These are phyloP conservation scores for Aquatica leii DNA, from an alignment of 2,888 invertebrate genomes.

Conservation along the genomic window DNA sequence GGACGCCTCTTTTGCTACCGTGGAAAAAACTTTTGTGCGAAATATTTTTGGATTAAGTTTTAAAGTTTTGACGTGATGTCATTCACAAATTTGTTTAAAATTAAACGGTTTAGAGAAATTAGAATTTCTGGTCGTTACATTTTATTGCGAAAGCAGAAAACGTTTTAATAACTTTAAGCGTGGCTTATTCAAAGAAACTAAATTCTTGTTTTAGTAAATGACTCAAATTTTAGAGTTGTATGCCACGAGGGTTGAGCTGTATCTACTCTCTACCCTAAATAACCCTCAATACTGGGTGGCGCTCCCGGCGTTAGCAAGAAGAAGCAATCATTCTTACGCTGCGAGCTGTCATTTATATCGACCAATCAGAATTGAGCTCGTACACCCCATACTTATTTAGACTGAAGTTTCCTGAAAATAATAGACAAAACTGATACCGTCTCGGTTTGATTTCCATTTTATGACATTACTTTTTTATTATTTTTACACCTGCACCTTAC, in stretches of 20 bases:
- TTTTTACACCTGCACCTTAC: slow-evolving; percentile 26
- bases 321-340: slow-evolving; percentile 53
- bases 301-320: slow-evolving; percentile 41
- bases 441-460: slow-evolving; percentile 39
- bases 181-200: slow-evolving; percentile 6
- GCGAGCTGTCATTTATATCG: slow-evolving; percentile 50
- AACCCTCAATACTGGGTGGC: slow-evolving; percentile 42
- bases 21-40: slow-evolving; percentile 46
- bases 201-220: slow-evolving; percentile 15
- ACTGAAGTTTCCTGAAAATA: slow-evolving; percentile 39
- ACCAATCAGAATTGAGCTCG: slow-evolving; percentile 44
- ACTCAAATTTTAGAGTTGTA: slow-evolving; percentile 15
- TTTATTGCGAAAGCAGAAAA: slow-evolving; percentile 11
- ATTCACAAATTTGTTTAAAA: neutral
- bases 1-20: slow-evolving; percentile 40
- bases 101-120: slow-evolving; percentile 12
- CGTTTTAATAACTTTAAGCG: slow-evolving; percentile 7
- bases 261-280: slow-evolving; percentile 34
- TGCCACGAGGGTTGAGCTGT: slow-evolving; percentile 27
- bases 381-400: slow-evolving; percentile 39
- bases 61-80: slow-evolving; percentile 18
- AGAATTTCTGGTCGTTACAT: slow-evolving; percentile 24
- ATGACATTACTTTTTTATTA: slow-evolving; percentile 35
- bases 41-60: slow-evolving; percentile 39
- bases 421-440: slow-evolving; percentile 39